Conservation (phyloP, 92 coral and sea anemone genomes). For the Plumapathes pennacea region DNA sequence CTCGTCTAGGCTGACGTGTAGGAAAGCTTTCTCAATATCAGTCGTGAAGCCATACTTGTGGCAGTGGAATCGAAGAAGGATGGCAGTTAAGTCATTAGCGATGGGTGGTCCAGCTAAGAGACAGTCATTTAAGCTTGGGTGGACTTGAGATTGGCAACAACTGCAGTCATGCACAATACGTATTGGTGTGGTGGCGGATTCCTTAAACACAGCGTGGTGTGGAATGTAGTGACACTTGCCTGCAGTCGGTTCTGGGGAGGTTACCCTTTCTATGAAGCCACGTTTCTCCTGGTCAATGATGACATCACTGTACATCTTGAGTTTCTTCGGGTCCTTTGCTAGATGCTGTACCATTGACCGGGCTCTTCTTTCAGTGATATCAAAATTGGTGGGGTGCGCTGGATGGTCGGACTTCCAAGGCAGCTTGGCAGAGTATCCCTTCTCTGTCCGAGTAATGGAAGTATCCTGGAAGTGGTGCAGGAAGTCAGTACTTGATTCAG, state of each 20-base stretch:
- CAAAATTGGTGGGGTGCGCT: constrained; percentile 11
- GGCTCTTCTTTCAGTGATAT: constrained; percentile 7
- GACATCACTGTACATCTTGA: not conserved
- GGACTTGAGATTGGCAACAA: no score
- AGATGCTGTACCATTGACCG: constrained; percentile 8
- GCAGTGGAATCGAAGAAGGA: constrained; percentile 28
- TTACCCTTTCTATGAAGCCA: no score
- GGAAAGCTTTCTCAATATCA: constrained; percentile 52
- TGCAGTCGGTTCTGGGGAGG: no score
- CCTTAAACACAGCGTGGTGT: no score
- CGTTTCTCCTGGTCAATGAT: not conserved
- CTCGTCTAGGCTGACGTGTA: constrained; percentile 22
- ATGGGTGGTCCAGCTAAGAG: no score
- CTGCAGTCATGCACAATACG: no score
- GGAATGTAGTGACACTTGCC: no score
- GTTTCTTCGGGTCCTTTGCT: not conserved
- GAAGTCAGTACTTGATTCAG: not conserved
- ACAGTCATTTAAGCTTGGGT: no score
- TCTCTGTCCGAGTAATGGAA: constrained; percentile 7
- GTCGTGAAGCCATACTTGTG: constrained; percentile 27
- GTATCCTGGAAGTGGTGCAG: constrained; percentile 12
- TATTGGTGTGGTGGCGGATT: no score
- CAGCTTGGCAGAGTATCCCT: constrained; percentile 9
- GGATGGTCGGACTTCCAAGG: constrained; percentile 13
- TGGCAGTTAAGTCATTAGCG: constrained; percentile 16